These are phyloP conservation scores for Electrona antarctica DNA, from an alignment of 2,113 vertebrate species.

Conservation along the genomic window DNA sequence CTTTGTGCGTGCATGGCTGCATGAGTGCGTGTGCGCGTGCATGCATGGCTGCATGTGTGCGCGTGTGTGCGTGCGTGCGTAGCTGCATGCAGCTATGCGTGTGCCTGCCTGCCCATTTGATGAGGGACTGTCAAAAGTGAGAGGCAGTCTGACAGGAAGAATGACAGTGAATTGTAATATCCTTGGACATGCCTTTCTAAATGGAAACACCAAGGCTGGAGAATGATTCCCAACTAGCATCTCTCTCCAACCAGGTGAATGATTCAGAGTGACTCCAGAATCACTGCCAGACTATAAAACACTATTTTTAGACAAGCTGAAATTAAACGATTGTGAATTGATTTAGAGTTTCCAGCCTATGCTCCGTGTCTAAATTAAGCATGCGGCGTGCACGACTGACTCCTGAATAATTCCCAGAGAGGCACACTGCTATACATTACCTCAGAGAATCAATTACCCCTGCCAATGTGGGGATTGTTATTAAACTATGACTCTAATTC, in stretches of 20 bases:
- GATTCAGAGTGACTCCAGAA: constrained; percentile 9
- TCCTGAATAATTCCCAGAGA: constrained; percentile 13
- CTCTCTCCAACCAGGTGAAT: constrained; percentile 7
- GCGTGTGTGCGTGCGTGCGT: neutral
- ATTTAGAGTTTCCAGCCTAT: constrained; percentile 28
- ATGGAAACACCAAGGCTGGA: constrained; percentile 15
- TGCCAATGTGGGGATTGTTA: constrained; percentile 6
- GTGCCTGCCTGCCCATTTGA: neutral
- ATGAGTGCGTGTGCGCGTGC: neutral
- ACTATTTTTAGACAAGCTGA: constrained; percentile 9
- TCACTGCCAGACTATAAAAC: constrained; percentile 10
- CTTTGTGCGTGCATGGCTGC: neutral
- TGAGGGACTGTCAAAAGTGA: constrained; percentile 4
- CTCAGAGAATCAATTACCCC: constrained; percentile 21
- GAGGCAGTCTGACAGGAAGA: constrained; percentile 7
- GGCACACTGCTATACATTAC: constrained; percentile 16
- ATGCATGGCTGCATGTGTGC: neutral
- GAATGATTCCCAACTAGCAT: neutral
- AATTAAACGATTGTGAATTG: constrained; percentile 26
- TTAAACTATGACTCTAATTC: constrained; percentile 14
- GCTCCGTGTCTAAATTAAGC: constrained; percentile 32
- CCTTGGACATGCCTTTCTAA: constrained; percentile 16
- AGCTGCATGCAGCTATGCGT: neutral
- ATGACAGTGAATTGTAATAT: constrained; percentile 13
- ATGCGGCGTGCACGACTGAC: neutral